Conservation (phyloP, 2,797 vertebrate genomes). For the Propithecus perrieri region DNA sequence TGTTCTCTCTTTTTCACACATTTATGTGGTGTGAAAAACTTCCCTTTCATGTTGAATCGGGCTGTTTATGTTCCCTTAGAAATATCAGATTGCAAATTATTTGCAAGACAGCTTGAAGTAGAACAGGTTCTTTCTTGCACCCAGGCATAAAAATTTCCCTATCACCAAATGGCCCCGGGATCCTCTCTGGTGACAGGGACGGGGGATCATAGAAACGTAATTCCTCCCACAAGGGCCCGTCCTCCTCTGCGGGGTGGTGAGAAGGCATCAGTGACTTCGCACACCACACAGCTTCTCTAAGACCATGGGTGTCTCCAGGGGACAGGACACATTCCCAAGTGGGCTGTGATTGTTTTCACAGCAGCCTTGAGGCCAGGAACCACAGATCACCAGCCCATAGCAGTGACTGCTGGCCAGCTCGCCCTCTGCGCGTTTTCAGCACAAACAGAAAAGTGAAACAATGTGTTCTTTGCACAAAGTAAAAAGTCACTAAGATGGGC, state of each 20-base stretch:
- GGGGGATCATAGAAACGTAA: neutral
- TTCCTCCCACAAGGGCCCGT: neutral
- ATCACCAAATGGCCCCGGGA: accelerated
- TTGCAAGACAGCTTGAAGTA: neutral
- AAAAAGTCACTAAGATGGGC: neutral
- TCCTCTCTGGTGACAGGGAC: neutral
- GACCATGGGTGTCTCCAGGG: neutral
- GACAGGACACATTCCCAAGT: neutral
- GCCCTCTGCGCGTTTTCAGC: neutral
- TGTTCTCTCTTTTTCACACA: neutral
- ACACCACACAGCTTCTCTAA: neutral
- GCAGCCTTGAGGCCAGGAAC: neutral
- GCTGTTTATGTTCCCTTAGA: neutral
- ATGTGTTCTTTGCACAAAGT: neutral
- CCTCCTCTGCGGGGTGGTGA: accelerated
- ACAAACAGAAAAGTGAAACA: neutral
- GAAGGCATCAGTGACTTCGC: accelerated
- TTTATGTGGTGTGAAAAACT: neutral
- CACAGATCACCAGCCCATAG: neutral
- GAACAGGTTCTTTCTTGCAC: neutral
- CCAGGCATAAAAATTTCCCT: neutral
- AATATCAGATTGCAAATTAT: neutral
- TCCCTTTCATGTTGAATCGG: neutral
- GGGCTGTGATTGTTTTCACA: neutral
- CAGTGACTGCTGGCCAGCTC: accelerated